Evolutionary conservation across 2,113 vertebrate genomes (phyloP).

Genomic region (Sylvia atricapilla): DNA sequence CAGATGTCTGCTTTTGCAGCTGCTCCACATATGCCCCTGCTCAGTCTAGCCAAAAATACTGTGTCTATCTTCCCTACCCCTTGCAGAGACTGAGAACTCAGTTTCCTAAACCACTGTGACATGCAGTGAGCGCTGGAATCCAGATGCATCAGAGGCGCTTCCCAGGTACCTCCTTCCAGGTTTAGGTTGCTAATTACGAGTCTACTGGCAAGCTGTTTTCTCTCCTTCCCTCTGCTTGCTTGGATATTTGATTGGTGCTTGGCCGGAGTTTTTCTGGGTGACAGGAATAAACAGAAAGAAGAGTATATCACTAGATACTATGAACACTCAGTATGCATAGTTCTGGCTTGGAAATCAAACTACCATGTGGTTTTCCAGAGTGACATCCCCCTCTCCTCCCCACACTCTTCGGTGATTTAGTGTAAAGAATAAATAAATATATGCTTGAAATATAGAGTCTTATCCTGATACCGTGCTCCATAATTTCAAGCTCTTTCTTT

Average conservation of each 20-base stretch:
- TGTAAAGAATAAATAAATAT: neutral
- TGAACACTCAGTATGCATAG: constrained; percentile 31
- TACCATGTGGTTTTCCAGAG: constrained; percentile 23
- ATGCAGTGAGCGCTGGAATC: neutral
- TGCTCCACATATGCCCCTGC: constrained; percentile 32
- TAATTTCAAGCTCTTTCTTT: neutral
- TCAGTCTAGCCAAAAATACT: neutral
- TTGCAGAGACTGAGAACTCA: constrained; percentile 47
- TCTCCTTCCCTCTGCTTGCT: neutral
- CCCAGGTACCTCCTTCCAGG: neutral
- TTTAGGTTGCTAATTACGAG: neutral
- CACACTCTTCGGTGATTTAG: neutral
- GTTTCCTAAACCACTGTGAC: neutral
- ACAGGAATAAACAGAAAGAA: constrained; percentile 48
- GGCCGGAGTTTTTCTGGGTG: constrained; percentile 18
- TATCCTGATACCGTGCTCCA: neutral
- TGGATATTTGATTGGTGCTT: neutral
- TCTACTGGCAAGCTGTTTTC: neutral
- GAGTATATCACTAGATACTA: constrained; percentile 8
- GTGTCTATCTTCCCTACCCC: constrained; percentile 23
- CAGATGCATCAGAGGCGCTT: neutral
- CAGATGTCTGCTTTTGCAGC: constrained; percentile 40
- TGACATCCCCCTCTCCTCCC: neutral
- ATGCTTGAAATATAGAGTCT: neutral
- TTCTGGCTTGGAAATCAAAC: constrained; percentile 3